Conservation (phyloP, 2,797 vertebrate species). For the Phalloptychus januarius region DNA sequence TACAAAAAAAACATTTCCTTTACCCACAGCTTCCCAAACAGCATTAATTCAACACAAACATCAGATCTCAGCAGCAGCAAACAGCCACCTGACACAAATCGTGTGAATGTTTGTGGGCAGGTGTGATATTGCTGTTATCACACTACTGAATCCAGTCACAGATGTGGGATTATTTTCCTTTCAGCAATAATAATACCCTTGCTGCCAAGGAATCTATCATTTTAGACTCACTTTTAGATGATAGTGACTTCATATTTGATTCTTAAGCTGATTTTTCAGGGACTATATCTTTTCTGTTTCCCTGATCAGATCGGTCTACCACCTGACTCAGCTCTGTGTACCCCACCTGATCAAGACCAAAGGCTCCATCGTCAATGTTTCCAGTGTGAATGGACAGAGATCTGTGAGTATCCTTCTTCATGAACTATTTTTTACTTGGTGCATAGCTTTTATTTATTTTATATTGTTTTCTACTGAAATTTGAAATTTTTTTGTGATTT, state of each 20-base stretch:
- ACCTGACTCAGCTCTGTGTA: constrained; percentile 83
- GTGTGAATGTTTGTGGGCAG: constrained; percentile 10
- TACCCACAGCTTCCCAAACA: neutral
- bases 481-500: no score
- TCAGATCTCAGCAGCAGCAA: neutral
- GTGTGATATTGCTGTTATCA: constrained; percentile 4
- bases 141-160: neutral
- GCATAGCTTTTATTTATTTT: no score
- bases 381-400: constrained; percentile 86
- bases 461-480: no score
- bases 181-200: neutral
- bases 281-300: constrained; percentile 1
- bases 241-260: neutral
- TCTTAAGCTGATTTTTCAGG: neutral
- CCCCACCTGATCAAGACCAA: constrained; percentile 84
- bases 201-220: neutral
- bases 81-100: neutral
- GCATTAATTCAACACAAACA: constrained; percentile 5
- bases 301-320: constrained; percentile 75
- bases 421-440: no score
- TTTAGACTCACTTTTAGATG: neutral
- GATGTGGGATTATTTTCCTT: neutral
- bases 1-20: neutral
- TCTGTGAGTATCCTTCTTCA: constrained; percentile 71
- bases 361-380: constrained; percentile 85